Conservation (phyloP, 2,113 vertebrate genomes). For the Madoqua kirkii region DNA sequence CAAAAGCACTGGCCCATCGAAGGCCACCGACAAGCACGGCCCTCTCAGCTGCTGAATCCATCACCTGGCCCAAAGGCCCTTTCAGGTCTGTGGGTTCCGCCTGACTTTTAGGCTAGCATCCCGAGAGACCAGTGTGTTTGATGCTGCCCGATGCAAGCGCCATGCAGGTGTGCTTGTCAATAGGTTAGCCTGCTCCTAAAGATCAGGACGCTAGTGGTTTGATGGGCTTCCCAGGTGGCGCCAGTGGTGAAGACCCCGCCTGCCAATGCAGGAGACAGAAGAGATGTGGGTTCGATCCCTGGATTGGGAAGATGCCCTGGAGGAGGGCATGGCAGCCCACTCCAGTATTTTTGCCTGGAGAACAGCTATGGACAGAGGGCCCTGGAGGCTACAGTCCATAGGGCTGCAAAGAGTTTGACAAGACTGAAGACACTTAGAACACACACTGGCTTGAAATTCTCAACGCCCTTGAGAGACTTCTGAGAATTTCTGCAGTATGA, state of each 20-base stretch:
- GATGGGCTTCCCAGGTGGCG: not conserved
- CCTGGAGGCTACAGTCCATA: not conserved
- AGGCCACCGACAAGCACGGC: not conserved
- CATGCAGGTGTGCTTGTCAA: accelerated
- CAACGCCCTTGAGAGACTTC: not conserved
- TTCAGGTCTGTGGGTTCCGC: not conserved
- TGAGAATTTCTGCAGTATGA: not conserved
- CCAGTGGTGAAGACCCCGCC: not conserved
- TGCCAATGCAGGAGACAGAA: not conserved
- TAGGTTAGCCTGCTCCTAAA: not conserved
- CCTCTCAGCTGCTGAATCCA: not conserved
- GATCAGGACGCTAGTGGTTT: not conserved
- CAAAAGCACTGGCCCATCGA: not conserved
- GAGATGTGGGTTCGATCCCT: not conserved
- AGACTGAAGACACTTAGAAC: not conserved
- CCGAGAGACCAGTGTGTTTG: not conserved
- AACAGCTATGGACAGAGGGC: not conserved
- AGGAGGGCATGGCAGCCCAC: not conserved
- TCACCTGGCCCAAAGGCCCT: not conserved
- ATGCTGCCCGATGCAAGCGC: not conserved
- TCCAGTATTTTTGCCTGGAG: not conserved
- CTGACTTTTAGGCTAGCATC: not conserved
- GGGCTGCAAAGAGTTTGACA: accelerated
- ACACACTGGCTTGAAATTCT: not conserved
- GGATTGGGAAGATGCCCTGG: not conserved